Evolutionary conservation across 30 jellyfish, hydroid and myxozoan genomes (phyloP).

Genomic region (Nemopilema nomurai): DNA sequence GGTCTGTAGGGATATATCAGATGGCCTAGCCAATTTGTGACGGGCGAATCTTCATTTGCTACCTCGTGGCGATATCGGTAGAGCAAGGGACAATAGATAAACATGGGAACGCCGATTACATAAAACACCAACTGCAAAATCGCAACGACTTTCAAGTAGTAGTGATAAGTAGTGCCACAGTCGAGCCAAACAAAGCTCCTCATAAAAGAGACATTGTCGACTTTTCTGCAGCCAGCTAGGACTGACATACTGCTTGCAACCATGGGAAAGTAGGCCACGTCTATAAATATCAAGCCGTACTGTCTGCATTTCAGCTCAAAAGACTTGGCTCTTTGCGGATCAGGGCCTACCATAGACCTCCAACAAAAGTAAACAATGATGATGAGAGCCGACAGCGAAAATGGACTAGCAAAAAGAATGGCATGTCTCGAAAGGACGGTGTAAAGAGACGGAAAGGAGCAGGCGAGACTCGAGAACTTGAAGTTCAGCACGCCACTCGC

Average conservation of each 20-base stretch:
- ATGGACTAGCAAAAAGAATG: conserved; percentile 4
- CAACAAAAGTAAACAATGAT: conserved; percentile 12
- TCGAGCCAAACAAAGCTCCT: too few relatives aligned
- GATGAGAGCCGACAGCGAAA: not conserved
- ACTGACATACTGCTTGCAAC: conserved; percentile 19
- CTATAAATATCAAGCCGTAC: conserved; percentile 26
- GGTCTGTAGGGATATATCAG: conserved; percentile 29
- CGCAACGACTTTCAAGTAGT: conserved; percentile 20
- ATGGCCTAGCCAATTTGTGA: conserved; percentile 38
- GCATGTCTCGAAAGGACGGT: not conserved
- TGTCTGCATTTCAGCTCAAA: conserved; percentile 20
- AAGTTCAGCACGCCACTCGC: conserved; percentile 43
- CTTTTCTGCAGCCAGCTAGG: conserved; percentile 23
- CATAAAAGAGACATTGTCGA: conserved; percentile 42
- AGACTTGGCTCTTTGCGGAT: not conserved
- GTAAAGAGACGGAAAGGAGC: conserved; percentile 8
- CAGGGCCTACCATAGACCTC: not conserved
- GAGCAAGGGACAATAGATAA: conserved; percentile 51
- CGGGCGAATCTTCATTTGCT: conserved; percentile 8
- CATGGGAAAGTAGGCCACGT: conserved; percentile 61
- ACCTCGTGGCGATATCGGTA: conserved; percentile 9
- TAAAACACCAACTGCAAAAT: conserved; percentile 14
- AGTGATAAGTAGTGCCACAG: conserved; percentile 13
- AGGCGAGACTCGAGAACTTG: conserved; percentile 51
- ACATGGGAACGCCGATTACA: conserved; percentile 44